Conservation (phyloP, 2,113 vertebrate species). For the Fulica atra region DNA sequence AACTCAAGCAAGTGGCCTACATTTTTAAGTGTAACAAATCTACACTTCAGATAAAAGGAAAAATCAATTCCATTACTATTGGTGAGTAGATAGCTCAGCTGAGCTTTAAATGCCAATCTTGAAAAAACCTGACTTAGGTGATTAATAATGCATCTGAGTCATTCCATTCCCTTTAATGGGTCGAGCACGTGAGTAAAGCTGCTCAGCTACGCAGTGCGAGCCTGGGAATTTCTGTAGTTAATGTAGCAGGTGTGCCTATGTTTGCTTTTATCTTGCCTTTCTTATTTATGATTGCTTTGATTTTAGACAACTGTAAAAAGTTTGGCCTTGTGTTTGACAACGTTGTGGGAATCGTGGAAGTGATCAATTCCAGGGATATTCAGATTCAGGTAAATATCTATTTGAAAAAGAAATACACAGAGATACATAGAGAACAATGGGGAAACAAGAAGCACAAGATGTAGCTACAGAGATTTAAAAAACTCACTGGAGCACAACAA, state of each 20-base stretch:
- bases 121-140: not conserved
- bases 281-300: constrained; percentile 21
- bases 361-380: constrained; percentile 94
- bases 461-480: not conserved
- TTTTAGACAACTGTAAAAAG: constrained; percentile 94
- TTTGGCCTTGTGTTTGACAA: constrained; percentile 95
- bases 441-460: not conserved
- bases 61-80: constrained; percentile 96
- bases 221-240: not conserved
- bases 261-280: not conserved
- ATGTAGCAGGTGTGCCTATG: not conserved
- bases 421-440: not conserved
- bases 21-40: constrained; percentile 90
- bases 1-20: constrained; percentile 95
- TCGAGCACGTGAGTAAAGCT: not conserved
- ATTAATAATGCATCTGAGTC: constrained; percentile 7
- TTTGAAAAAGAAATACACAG: not conserved
- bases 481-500: not conserved
- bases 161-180: not conserved
- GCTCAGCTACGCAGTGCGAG: not conserved
- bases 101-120: not conserved
- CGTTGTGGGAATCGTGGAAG: constrained; percentile 94
- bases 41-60: constrained; percentile 93
- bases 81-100: constrained; percentile 78
- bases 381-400: constrained; percentile 86